Evolutionary conservation across 2,113 vertebrate genomes (phyloP).

Genomic region (Piaya cayana): DNA sequence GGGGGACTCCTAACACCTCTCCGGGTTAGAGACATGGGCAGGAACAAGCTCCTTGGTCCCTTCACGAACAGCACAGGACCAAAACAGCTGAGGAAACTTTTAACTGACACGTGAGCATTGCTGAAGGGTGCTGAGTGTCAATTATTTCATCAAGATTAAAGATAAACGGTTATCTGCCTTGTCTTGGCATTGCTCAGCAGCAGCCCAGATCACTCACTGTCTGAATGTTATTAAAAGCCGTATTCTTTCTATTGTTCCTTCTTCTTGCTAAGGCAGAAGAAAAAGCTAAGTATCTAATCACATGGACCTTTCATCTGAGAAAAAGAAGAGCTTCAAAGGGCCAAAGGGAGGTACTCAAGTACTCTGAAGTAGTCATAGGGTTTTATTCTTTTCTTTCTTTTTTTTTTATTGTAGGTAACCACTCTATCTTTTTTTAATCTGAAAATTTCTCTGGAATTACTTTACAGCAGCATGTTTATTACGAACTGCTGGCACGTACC

Average conservation of each 20-base stretch:
- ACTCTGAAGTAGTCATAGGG: not conserved
- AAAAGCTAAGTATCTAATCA: not conserved
- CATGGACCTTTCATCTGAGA: not conserved
- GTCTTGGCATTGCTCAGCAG: not conserved
- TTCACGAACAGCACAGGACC: not conserved
- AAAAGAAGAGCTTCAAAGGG: conserved; percentile 19
- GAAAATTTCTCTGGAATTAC: not conserved
- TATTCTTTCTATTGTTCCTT: not conserved
- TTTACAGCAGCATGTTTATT: not conserved
- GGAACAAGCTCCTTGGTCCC: not conserved
- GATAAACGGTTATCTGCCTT: not conserved
- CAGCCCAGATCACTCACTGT: not conserved
- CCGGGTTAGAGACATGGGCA: rapidly evolving
- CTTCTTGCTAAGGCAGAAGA: not conserved
- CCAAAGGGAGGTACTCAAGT: rapidly evolving
- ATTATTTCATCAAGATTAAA: conserved; percentile 15
- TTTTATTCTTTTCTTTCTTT: not conserved
- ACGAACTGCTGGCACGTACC: not conserved
- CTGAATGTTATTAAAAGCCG: not conserved
- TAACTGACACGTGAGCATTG: rapidly evolving
- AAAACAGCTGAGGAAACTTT: not conserved
- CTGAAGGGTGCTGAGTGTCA: not conserved
- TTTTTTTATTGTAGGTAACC: not conserved
- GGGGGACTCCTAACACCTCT: rapidly evolving
- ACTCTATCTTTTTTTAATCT: not conserved